Evolutionary conservation across 1,140 invertebrate genomes (phyloP), one percentile per base, ranked within the genome.

Genomic region (Himalopsyche phryganea): DNA sequence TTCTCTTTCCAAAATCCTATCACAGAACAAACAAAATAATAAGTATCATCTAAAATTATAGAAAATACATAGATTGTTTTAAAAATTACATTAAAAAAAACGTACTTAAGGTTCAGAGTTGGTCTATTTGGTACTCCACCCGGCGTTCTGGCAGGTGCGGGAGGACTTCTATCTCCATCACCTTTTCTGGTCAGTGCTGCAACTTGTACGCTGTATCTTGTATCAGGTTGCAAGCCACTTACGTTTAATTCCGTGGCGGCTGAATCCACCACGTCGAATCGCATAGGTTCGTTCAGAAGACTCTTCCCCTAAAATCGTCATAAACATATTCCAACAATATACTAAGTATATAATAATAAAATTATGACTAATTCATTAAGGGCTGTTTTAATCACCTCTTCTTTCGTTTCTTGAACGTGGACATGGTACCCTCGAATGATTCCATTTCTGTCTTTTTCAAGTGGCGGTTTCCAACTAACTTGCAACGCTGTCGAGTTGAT

Each of bases 391-490:
- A 66, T 68, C 69, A 92, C 89, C 81, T 91, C 87, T 68, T 92
- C 86, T 67, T 88, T 84, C 7, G 91, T 83, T 83, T 96, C 95
- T 73, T 96, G 92, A 1, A 95, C 88, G 71, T 96, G 92, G 47
- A 98, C 91, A 68, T 97, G 94, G 75, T 98, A 98, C 2, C 94
- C 95, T 28, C 94, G 83, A 63, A 98, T 97, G 47, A 98, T 88
- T n/a, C 96, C 96, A 74, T 98, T 95, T 56, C 90, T 87, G 65
- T 97, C 92, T 68, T 92, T 92, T 58, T 89, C 85, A 48, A 83
- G 80, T 0, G 96, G 96, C 1, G 92, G 89, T 68, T 90, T 88
- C 96, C 96, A 98, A 44, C 86, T 83, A 6, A 98, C 93, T 67
- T 87, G 85, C 64, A 98, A 88, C 4, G 92, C 86, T 1, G 94